Evolutionary conservation across 2,888 invertebrate genomes (phyloP).

Genomic region (Eupithecia subumbrata): DNA sequence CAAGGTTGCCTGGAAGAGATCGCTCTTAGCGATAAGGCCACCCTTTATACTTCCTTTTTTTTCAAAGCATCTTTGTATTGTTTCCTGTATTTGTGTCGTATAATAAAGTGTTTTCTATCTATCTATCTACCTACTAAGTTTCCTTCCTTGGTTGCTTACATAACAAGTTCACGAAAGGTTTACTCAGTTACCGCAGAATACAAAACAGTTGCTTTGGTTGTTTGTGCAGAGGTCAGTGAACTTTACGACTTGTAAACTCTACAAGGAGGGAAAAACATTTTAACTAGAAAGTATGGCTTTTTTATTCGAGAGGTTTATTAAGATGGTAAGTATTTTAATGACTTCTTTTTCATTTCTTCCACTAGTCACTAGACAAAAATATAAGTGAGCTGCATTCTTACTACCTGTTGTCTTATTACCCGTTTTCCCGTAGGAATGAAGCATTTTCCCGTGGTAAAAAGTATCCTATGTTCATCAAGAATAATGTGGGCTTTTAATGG

Average conservation of each 20-base stretch:
- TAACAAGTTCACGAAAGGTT: conserved; percentile 14
- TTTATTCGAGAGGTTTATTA: not conserved
- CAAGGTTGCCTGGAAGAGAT: no score
- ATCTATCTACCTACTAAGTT: not conserved
- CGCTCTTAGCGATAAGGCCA: no score
- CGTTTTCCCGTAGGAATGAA: no score
- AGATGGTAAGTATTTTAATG: not conserved
- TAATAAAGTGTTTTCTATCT: no score
- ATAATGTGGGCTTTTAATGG: no score
- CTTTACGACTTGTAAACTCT: conserved; percentile 41
- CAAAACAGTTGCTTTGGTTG: conserved; percentile 29
- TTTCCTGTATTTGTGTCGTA: no score
- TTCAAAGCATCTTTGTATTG: no score
- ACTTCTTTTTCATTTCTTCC: not conserved
- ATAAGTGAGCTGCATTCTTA: no score
- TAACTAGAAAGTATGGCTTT: not conserved
- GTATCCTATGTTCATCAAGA: no score
- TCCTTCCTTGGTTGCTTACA: not conserved
- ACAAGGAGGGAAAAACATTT: conserved; percentile 16
- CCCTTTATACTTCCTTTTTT: no score
- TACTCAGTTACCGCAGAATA: conserved; percentile 20
- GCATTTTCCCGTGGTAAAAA: no score
- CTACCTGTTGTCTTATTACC: no score
- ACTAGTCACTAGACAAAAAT: not conserved
- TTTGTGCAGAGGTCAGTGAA: conserved; percentile 41